Conservation (phyloP, 2,113 vertebrate genomes). For the Myrmecobius fasciatus region DNA sequence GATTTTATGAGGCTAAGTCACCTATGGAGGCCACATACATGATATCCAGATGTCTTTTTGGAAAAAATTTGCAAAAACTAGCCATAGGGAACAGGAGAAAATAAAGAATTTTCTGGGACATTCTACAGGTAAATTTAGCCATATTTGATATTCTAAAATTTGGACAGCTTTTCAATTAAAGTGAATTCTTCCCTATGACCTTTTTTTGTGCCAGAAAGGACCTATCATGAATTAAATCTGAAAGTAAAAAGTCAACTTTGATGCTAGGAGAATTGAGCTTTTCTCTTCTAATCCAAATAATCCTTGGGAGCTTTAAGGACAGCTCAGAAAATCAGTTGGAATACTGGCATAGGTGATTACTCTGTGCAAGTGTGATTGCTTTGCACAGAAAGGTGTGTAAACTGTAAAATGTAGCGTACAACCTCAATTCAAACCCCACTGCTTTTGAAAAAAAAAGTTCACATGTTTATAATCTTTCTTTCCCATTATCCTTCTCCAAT, state of each 20-base stretch:
- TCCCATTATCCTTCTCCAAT: not conserved
- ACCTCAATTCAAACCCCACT: not conserved
- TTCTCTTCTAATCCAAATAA: conserved; percentile 28
- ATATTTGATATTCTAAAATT: conserved; percentile 47
- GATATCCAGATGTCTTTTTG: not conserved
- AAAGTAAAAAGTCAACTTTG: conserved; percentile 36
- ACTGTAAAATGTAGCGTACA: not conserved
- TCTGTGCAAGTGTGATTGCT: not conserved
- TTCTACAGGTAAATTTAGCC: conserved; percentile 41
- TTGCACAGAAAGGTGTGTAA: not conserved
- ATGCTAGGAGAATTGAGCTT: not conserved
- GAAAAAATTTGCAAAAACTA: not conserved
- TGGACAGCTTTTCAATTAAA: conserved; percentile 37
- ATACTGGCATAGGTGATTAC: not conserved
- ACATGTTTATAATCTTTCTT: not conserved
- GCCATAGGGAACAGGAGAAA: conserved; percentile 28
- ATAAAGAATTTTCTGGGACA: not conserved
- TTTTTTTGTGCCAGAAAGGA: conserved; percentile 29
- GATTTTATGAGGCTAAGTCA: conserved; percentile 47
- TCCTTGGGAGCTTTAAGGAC: conserved; percentile 11
- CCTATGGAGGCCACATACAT: conserved; percentile 28
- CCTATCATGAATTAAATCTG: conserved; percentile 55
- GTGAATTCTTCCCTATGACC: conserved; percentile 49
- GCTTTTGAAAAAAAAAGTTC: not conserved
- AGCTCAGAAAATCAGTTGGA: not conserved